Conservation (phyloP, 2,113 vertebrate species). For the Chiloscyllium plagiosum region DNA sequence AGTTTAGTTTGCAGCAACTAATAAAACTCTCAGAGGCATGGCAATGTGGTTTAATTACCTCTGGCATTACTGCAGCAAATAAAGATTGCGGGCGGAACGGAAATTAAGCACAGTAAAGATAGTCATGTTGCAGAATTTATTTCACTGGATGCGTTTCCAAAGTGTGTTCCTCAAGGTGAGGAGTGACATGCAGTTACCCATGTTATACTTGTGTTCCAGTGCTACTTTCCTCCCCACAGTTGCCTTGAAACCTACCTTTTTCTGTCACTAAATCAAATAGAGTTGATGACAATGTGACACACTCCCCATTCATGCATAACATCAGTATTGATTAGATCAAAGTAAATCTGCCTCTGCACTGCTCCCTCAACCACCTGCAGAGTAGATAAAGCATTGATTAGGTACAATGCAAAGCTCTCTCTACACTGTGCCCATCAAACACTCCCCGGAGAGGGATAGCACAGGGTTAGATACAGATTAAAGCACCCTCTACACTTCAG, state of each 20-base stretch:
- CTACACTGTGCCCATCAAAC: neutral
- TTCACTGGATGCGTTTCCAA: neutral
- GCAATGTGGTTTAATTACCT: neutral
- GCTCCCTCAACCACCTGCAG: neutral
- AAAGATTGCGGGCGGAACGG: neutral
- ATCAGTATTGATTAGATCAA: no score
- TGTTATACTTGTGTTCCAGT: no score
- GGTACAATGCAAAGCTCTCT: neutral
- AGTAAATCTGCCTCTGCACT: neutral
- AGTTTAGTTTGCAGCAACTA: constrained; percentile 2
- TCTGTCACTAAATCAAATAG: neutral
- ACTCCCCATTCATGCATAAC: neutral
- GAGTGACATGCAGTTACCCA: neutral
- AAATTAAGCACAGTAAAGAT: neutral
- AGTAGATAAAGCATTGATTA: neutral
- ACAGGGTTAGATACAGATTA: no score
- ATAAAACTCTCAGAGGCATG: constrained; percentile 8
- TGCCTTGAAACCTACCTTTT: neutral
- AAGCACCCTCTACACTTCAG: no score
- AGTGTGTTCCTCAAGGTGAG: neutral
- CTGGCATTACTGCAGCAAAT: neutral
- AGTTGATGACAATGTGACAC: neutral
- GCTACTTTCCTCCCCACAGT: neutral
- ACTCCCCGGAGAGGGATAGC: no score
- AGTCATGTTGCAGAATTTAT: neutral